phyloP scores from a whole-genome alignment of 2,113 vertebrate genomes.

The Thalassarche chlororhynchos region DNA sequence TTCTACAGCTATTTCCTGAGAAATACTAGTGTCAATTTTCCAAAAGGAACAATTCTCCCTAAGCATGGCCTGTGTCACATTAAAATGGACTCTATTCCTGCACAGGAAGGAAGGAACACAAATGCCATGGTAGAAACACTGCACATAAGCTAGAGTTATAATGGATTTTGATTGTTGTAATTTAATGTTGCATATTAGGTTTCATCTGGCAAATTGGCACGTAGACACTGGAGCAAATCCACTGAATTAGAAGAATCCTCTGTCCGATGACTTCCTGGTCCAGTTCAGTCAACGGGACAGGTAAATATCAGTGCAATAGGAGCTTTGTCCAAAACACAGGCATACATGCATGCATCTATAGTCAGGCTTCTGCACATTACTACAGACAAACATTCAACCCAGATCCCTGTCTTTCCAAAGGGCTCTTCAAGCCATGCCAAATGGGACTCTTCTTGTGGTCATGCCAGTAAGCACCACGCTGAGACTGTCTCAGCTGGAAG shows the following conservation, averaged over 20 bases:
- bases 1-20: background rate
- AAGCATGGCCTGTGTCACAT: background rate
- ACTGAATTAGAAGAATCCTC: background rate
- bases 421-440: background rate
- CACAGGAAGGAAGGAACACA: background rate
- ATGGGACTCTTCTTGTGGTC: background rate
- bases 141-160: background rate
- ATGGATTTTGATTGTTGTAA: background rate
- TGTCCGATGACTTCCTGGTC: fast-evolving
- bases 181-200: background rate
- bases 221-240: background rate
- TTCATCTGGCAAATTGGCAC: background rate
- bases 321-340: background rate
- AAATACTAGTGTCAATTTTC: background rate
- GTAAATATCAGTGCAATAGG: background rate
- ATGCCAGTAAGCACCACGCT: background rate
- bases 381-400: background rate
- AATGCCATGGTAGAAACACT: background rate
- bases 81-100: background rate
- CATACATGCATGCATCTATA: background rate
- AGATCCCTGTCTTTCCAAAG: background rate
- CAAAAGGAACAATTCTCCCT: background rate
- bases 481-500: constrained; percentile 16
- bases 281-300: background rate
- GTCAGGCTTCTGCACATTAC: background rate